Conservation (phyloP, 2,888 invertebrate genomes). For the Drosophila mercatorum region DNA sequence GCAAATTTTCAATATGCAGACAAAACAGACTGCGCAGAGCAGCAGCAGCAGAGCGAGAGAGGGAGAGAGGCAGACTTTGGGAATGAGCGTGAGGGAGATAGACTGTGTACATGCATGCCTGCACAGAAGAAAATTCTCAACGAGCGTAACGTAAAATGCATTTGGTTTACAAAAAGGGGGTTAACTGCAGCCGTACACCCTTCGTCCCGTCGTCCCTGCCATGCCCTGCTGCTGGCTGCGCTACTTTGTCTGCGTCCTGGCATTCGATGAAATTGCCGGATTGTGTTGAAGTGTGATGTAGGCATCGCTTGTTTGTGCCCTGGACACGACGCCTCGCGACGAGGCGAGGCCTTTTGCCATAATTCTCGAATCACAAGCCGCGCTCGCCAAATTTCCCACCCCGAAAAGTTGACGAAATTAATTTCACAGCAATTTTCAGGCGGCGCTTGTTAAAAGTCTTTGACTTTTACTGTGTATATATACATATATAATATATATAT, state of each 20-base stretch:
- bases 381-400: constrained; percentile 6
- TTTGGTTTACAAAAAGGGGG: constrained; percentile 64
- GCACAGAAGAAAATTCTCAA: constrained; percentile 62
- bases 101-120: constrained; percentile 59
- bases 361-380: constrained; percentile 52
- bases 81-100: background rate
- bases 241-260: constrained; percentile 40
- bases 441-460: constrained; percentile 44
- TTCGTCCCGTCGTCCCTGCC: too few species aligned
- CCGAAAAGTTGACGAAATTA: constrained; percentile 45
- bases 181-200: constrained; percentile 18
- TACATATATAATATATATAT: background rate
- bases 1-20: constrained; percentile 83
- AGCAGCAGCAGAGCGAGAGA: background rate
- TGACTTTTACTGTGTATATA: constrained; percentile 15
- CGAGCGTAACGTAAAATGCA: constrained; percentile 67
- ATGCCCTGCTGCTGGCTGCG: background rate
- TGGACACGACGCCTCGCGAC: constrained; percentile 44
- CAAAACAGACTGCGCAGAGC: constrained; percentile 56
- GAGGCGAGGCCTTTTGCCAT: constrained; percentile 48
- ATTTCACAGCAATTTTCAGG: constrained; percentile 44
- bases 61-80: background rate
- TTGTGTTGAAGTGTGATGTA: constrained; percentile 84
- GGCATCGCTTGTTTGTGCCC: constrained; percentile 81
- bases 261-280: constrained; percentile 83